Conservation (phyloP, 2,797 vertebrate species). For the Anabas testudineus region DNA sequence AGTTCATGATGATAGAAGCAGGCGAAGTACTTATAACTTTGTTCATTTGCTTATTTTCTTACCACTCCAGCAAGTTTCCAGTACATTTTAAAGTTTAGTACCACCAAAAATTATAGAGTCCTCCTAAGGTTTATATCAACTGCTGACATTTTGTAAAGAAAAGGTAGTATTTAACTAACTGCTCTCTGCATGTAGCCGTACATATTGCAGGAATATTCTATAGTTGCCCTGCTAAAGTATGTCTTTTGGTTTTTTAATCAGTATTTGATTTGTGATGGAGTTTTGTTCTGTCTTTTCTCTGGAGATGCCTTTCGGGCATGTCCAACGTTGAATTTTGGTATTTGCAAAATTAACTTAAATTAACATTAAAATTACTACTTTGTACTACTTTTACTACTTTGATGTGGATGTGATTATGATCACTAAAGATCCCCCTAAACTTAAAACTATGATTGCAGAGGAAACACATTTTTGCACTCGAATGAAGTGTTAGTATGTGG, state of each 20-base stretch:
- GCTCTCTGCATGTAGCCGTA: background rate
- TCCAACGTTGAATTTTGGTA: too few relatives aligned
- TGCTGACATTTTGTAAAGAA: background rate
- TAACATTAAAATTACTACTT: too few relatives aligned
- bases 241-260: background rate
- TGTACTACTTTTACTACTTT: too few relatives aligned
- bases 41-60: slow-evolving; percentile 3
- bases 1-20: background rate
- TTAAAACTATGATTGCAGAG: too few relatives aligned
- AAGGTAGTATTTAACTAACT: background rate
- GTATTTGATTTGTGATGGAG: background rate
- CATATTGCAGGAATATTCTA: background rate
- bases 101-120: too few relatives aligned
- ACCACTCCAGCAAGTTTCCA: background rate
- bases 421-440: too few relatives aligned
- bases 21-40: background rate
- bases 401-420: too few relatives aligned
- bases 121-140: background rate
- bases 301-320: background rate
- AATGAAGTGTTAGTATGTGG: too few relatives aligned
- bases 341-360: too few relatives aligned
- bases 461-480: too few relatives aligned
- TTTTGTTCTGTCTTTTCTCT: background rate
- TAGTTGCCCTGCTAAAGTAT: background rate
- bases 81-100: background rate